Evolutionary conservation across 2,888 invertebrate species (phyloP).

Genomic region (Neoaliturus tenellus): DNA sequence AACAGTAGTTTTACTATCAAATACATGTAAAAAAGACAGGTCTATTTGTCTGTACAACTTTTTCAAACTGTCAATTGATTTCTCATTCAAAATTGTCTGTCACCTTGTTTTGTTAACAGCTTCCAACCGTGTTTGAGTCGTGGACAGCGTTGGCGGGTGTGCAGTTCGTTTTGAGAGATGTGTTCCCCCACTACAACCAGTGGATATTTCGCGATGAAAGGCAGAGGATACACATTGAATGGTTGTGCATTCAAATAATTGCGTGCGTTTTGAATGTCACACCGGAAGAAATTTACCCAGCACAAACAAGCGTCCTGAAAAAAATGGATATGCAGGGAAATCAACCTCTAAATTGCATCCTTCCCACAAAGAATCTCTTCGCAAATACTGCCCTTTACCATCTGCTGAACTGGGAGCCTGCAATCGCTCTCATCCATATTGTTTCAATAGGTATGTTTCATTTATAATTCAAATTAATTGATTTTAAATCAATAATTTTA

Average conservation of each 20-base stretch:
- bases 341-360: slow-evolving; percentile 1
- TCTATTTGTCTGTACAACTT: too few relatives aligned
- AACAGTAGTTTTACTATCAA: too few relatives aligned
- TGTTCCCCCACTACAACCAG: slow-evolving; percentile 53
- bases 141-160: slow-evolving; percentile 55
- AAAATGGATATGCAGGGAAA: background rate
- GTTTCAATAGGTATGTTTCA: slow-evolving; percentile 50
- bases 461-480: too few relatives aligned
- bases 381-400: slow-evolving; percentile 51
- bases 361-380: slow-evolving; percentile 47
- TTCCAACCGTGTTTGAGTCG: slow-evolving; percentile 29
- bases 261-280: slow-evolving; percentile 29
- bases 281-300: slow-evolving; percentile 38
- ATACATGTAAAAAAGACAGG: too few relatives aligned
- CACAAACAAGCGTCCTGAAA: slow-evolving; percentile 7
- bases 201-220: slow-evolving; percentile 53
- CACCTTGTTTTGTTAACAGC: too few relatives aligned
- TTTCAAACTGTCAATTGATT: too few relatives aligned
- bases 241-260: slow-evolving; percentile 53
- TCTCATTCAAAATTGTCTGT: too few relatives aligned
- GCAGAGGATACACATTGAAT: slow-evolving; percentile 36
- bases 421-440: slow-evolving; percentile 43
- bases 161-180: slow-evolving; percentile 54
- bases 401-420: slow-evolving; percentile 55
- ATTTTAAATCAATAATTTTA: too few relatives aligned